Percentiles rank a stretch among this genome's conserved stretches.
These are phyloP conservation scores for Tipula helvola DNA, from an alignment of 2,888 invertebrate species.

Conservation along the genomic window DNA sequence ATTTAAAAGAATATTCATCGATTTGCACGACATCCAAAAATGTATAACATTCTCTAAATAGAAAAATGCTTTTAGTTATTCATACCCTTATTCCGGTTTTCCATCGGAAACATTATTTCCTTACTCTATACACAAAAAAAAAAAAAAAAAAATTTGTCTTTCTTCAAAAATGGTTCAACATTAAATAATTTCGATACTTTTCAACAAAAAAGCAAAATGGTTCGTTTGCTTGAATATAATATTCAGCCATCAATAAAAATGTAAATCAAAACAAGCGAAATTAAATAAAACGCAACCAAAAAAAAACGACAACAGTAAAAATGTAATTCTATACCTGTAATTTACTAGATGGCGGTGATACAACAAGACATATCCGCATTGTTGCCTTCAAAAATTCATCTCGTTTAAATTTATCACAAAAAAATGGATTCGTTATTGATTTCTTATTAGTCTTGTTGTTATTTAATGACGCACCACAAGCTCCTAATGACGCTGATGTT, in stretches of 20 bases:
- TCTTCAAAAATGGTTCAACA: background rate
- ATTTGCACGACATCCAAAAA: background rate
- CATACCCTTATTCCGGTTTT: background rate
- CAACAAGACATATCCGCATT: slow-evolving; percentile 61
- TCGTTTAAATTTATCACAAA: slow-evolving; percentile 35
- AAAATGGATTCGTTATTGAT: slow-evolving; percentile 27
- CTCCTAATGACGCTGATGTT: background rate
- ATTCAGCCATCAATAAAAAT: background rate
- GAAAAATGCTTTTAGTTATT: background rate
- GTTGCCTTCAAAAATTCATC: slow-evolving; percentile 60
- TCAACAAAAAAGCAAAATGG: background rate
- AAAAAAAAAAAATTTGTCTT: background rate
- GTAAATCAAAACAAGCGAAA: background rate
- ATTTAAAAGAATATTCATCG: background rate
- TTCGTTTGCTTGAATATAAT: background rate
- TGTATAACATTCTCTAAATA: background rate
- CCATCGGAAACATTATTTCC: background rate
- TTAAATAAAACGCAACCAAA: background rate
- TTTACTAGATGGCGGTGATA: slow-evolving; percentile 47
- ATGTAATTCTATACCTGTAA: slow-evolving; percentile 28
- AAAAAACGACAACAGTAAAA: slow-evolving; percentile 11
- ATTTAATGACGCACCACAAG: slow-evolving; percentile 13
- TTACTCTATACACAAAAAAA: background rate
- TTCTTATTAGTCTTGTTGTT: slow-evolving; percentile 17
- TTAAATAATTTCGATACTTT: background rate